Evolutionary conservation across 2,113 vertebrate species (phyloP).

Genomic region (Entelurus aequoreus): DNA sequence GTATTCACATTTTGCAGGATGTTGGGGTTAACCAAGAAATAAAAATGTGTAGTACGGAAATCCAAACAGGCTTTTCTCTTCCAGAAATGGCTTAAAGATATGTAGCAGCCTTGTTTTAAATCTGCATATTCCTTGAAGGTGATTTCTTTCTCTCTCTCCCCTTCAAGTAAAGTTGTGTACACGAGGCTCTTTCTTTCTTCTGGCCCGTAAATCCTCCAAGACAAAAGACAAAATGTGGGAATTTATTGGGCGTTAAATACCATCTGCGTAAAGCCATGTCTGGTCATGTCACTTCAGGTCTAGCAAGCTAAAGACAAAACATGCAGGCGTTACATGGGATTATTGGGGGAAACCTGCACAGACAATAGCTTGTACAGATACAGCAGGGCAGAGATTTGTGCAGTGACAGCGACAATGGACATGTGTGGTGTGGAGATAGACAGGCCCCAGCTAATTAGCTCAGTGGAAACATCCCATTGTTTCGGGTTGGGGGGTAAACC

Average conservation of each 20-base stretch:
- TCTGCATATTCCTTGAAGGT: constrained; percentile 55
- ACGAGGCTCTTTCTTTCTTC: constrained; percentile 43
- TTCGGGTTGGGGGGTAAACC: constrained; percentile 33
- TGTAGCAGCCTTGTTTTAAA: constrained; percentile 31
- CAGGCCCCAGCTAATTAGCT: constrained; percentile 73
- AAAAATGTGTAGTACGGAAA: not conserved
- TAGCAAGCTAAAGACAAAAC: constrained; percentile 57
- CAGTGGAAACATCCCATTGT: constrained; percentile 68
- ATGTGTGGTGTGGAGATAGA: constrained; percentile 75
- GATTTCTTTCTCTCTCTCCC: constrained; percentile 10
- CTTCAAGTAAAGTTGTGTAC: constrained; percentile 11
- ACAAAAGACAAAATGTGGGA: constrained; percentile 48
- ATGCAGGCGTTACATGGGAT: constrained; percentile 71
- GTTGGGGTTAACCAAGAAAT: constrained; percentile 10
- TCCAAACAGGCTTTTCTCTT: constrained; percentile 31
- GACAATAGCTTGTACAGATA: constrained; percentile 65
- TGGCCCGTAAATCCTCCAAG: constrained; percentile 52
- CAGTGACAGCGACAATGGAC: constrained; percentile 66
- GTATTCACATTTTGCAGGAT: constrained; percentile 26
- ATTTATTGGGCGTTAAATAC: constrained; percentile 38
- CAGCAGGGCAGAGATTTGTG: constrained; percentile 51
- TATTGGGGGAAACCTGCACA: constrained; percentile 63
- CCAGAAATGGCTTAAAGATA: constrained; percentile 29
- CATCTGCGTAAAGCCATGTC: constrained; percentile 45
- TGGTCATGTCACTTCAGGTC: constrained; percentile 65